Percentiles rank a stretch among this genome's conserved stretches.
Conservation (phyloP, 2,113 vertebrate species). For the Archilochus colubris region DNA sequence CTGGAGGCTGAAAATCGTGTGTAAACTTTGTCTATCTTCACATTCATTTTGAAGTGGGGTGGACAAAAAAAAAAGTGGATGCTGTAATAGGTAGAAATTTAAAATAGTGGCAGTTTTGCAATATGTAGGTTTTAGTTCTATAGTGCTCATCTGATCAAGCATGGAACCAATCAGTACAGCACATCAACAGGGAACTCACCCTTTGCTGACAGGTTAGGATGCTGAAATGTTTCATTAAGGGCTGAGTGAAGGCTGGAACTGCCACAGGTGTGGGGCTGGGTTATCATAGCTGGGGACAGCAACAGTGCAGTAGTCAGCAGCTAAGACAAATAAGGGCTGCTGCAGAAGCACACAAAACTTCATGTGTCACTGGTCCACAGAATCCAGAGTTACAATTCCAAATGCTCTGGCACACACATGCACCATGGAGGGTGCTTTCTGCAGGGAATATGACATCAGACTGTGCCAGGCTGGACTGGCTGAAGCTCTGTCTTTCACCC, state of each 20-base stretch:
- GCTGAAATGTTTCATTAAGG: not conserved
- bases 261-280: too few species aligned
- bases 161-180: not conserved
- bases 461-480: not conserved
- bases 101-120: not conserved
- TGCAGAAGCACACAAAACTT: not conserved
- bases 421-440: accelerated
- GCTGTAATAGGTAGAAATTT: not conserved
- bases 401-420: not conserved
- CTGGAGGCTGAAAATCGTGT: not conserved
- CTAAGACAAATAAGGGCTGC: not conserved
- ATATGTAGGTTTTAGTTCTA: not conserved
- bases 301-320: not conserved
- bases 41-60: not conserved
- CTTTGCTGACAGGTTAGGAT: not conserved
- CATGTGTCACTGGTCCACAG: not conserved
- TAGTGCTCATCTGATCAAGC: not conserved
- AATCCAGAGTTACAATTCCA: not conserved
- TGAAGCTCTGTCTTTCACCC: not conserved
- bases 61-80: not conserved
- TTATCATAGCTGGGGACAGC: not conserved
- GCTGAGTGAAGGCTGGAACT: not conserved
- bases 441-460: not conserved
- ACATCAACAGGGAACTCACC: not conserved
- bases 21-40: not conserved